Evolutionary conservation across 2,113 vertebrate species (phyloP), one percentile per base, ranked within the genome.

Genomic region (Malurus elegans): DNA sequence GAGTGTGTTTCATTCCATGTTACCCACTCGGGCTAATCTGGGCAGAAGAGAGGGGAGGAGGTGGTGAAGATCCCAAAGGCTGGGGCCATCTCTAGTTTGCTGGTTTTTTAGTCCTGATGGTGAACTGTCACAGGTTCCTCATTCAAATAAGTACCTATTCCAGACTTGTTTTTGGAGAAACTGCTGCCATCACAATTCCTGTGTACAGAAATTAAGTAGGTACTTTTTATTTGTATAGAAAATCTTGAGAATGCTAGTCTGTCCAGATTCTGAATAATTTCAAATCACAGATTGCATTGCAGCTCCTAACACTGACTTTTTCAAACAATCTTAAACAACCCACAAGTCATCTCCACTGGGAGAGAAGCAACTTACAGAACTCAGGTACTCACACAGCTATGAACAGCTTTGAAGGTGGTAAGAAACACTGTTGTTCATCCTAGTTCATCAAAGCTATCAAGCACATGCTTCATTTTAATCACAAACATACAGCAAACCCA

Each of bases 401-500:
- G 1, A 18, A 45, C 17, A 80, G 1, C 28, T 76, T 54, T 42
- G 29, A 70, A 78, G 32, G 40, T 50, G 40, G 32, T 51, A 36
- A 73, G 61, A 73, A 86, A 70, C 20, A 1, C 25, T 58, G 51
- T 48, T 42, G 16, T 53, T n/a, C 31, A 32, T 56, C 56, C 74
- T 61, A 44, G 84, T 51, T 87, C 76, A 72, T 67, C 78, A 79
- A 36, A 90, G 61, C 66, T 91, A n/a, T 51, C 56, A 67, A 75
- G n/a, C 13, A 28, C 4, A 0, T 51, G 18, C 12, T 74, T 69
- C 26, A n/a, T 71, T 91, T 85, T 44, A 57, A 60, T 78, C 44
- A 81, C 51, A 89, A 71, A 34, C 29, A 34, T 28, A 31, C 17
- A 34, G 18, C 31, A 75, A 87, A 24, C 72, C 51, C 65, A 94